Percentiles rank a stretch among this genome's conserved stretches.
Conservation (phyloP, 1,140 invertebrate genomes). For the Cotesia chilonis region DNA sequence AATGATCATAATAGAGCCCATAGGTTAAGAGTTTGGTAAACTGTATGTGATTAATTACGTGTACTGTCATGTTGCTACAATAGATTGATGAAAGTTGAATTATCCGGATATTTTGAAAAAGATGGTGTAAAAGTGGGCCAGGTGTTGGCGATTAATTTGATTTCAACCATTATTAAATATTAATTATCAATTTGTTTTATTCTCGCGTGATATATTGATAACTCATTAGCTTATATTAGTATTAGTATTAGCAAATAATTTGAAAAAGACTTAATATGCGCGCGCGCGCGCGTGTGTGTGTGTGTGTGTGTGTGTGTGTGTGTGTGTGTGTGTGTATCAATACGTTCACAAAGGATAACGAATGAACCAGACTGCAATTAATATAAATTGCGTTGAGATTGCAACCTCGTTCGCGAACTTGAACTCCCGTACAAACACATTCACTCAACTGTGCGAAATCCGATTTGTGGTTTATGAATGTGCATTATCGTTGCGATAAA, state of each 20-base stretch:
- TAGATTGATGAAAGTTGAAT: too few relatives aligned
- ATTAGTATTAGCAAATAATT: too few relatives aligned
- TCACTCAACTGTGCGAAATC: conserved; percentile 4
- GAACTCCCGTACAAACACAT: neutral
- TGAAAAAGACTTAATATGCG: neutral
- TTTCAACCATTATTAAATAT: too few relatives aligned
- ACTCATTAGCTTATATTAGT: neutral
- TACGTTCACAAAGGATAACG: neutral
- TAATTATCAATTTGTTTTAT: too few relatives aligned
- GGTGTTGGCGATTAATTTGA: neutral
- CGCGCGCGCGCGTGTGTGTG: too few relatives aligned
- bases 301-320: too few relatives aligned
- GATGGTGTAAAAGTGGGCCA: too few relatives aligned
- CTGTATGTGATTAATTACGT: neutral
- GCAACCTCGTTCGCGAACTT: conserved; percentile 38
- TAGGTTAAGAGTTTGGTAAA: neutral
- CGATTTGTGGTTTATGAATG: conserved; percentile 1
- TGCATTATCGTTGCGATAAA: neutral
- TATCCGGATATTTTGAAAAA: too few relatives aligned
- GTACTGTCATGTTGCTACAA: neutral
- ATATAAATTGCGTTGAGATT: conserved; percentile 9
- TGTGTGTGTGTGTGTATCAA: too few relatives aligned
- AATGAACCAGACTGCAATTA: conserved; percentile 26
- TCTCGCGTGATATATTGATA: too few relatives aligned
- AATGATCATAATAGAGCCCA: neutral